A percentile compares a stretch with the other conserved stretches of the same genome.
Conservation (phyloP, 2,888 invertebrate species). For the Argyra leucocephala region DNA sequence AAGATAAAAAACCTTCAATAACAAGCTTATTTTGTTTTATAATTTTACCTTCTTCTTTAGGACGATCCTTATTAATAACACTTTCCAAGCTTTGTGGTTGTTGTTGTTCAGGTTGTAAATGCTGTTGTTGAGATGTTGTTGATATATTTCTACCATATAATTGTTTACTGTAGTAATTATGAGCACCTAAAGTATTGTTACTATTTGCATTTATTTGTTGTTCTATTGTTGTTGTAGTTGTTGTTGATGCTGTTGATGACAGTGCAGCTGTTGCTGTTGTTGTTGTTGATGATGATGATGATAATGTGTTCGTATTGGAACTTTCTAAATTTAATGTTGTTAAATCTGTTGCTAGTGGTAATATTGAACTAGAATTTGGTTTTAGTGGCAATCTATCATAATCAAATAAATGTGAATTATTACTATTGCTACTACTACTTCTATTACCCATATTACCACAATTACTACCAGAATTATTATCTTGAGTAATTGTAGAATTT, state of each 20-base stretch:
- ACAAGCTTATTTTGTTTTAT: background rate
- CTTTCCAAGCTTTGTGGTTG: background rate
- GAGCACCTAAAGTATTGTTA: constrained; percentile 15
- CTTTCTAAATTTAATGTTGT: background rate
- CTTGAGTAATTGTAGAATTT: background rate
- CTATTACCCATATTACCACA: background rate
- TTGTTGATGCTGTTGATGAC: constrained; percentile 10
- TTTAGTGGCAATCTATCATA: background rate
- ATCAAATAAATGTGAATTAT: background rate
- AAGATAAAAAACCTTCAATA: too few species aligned
- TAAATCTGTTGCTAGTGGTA: background rate
- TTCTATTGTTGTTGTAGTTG: background rate
- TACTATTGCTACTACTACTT: background rate
- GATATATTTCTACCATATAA: constrained; percentile 23
- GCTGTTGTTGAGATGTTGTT: background rate
- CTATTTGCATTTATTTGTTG: background rate
- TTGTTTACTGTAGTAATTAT: constrained; percentile 24
- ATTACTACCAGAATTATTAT: background rate
- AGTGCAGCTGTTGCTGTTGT: constrained; percentile 13
- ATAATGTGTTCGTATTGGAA: constrained; percentile 27
- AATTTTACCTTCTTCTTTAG: constrained; percentile 7
- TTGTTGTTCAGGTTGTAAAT: background rate
- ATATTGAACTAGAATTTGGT: background rate
- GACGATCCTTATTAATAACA: background rate
- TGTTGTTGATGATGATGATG: constrained; percentile 32